Evolutionary conservation across 1,140 invertebrate genomes (phyloP), one percentile per base, ranked within the genome.

Genomic region (Drosophila virilis): DNA sequence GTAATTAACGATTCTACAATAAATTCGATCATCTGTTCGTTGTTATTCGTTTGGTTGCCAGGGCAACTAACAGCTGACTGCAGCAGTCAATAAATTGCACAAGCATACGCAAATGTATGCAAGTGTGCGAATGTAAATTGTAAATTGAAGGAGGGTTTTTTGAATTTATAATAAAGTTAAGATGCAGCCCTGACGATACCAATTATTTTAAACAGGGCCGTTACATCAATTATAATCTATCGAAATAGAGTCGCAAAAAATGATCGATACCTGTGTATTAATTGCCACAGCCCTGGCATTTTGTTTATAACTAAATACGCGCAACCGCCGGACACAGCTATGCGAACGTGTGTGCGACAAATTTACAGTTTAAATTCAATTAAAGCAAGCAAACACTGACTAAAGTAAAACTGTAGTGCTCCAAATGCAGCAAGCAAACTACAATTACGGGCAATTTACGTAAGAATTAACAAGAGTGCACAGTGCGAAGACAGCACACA

Each of bases 261-360:
- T n/a, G 32, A 66, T 73, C 62, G 70, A 60, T 60, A 61, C 2
- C 15, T n/a, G 35, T 17, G 8, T 35, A 4, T 8, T 15, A 32
- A 8, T 28, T 17, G 40, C 12, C 1, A 7, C 40, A 51, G 12
- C 73, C 73, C 67, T 71, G 46, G 73, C 33, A 75, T 71, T 75
- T 75, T 75, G 73, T 75, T 75, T 75, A 75, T 75, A 75, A 75
- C 73, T 65, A 75, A 52, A 61, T 71, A 62, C 60, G 60, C 54
- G 59, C 46, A 45, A 59, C 46, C 22, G 67, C 73, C 67, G 60
- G 45, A 59, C 59, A 58, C 22, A 74, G 22, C 13, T 61, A 37
- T 74, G 43, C n/a, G 51, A 65, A 48, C n/a, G 37, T 58, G 17
- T 52, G 35, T 38, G 35, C 35, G 22, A 10, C 35, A 60, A 65